Evolutionary conservation across 2,888 invertebrate species (phyloP).

Genomic region (Enchytraeus crypticus): DNA sequence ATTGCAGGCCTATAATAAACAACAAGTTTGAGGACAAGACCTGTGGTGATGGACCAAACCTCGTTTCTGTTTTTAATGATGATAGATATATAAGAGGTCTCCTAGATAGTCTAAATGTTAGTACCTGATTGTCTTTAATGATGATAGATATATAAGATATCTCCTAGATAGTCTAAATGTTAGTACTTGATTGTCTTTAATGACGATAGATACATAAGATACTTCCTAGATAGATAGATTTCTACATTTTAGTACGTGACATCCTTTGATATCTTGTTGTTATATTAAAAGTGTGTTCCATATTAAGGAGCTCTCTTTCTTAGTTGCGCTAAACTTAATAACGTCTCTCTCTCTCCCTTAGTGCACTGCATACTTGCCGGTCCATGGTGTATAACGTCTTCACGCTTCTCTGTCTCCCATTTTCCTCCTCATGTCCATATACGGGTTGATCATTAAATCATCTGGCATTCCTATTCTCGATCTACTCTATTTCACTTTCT

Average conservation of each 20-base stretch:
- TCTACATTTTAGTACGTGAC: slow-evolving; percentile 51
- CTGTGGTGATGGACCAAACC: slow-evolving; percentile 64
- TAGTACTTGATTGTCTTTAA: slow-evolving; percentile 55
- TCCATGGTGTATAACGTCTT: too few species aligned
- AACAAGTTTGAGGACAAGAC: slow-evolving; percentile 69
- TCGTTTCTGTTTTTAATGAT: slow-evolving; percentile 62
- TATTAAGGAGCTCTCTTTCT: too few species aligned
- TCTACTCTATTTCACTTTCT: too few species aligned
- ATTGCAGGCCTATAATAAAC: slow-evolving; percentile 67
- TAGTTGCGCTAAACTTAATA: too few species aligned
- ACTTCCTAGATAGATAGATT: slow-evolving; percentile 55
- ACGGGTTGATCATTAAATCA: too few species aligned
- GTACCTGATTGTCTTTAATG: slow-evolving; percentile 57
- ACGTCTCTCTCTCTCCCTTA: too few species aligned
- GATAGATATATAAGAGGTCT: slow-evolving; percentile 57
- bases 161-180: slow-evolving; percentile 56
- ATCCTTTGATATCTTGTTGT: slow-evolving; percentile 61
- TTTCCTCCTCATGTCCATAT: too few species aligned
- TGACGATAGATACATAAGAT: slow-evolving; percentile 58
- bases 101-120: slow-evolving; percentile 55
- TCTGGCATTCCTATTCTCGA: too few species aligned
- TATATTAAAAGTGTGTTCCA: too few species aligned
- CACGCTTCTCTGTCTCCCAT: too few species aligned
- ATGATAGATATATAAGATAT: slow-evolving; percentile 57
- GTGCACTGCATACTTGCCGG: too few species aligned